Base-by-base conservation (phyloP, 2,113 vertebrate species). In the Hippocampus zosterae region DNA sequence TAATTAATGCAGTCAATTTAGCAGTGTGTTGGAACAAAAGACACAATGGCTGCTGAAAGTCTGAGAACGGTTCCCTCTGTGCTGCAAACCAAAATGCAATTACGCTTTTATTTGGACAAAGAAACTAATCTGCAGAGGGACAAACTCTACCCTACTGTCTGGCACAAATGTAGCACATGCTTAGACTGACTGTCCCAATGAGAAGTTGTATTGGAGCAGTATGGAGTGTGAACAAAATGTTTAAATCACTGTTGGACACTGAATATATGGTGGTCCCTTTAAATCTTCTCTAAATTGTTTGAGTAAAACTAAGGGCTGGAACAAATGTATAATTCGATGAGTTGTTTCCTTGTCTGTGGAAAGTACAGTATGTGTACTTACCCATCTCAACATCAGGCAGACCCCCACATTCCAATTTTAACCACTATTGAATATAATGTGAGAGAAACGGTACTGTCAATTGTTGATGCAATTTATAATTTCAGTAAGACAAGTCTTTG, bases 161-260 rank as follows among this genome's bases (percentile, higher is more conserved):
- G 48, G 46, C 18, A 16, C 65, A 72, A 46, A 46, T 63, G 29
- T 7, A 15, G 4, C 71, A 50, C 60, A 74, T 55, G 73, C 62
- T 21, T 23, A 76, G 40, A 74, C 69, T 62, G 61, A 73, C 64
- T 69, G 76, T 60, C 40, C 18, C 46, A 18, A 5, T 18, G 46
- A 50, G 46, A 72, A 73, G 68, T 77, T 78, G 72, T 8, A 75
- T 10, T 1, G 76, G 74, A 75, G 57, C 70, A 65, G 79, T 76
- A 67, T 80, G 77, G 76, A 81, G 81, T 76, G 23, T 52, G 65
- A 78, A 76, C 64, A 59, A 73, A 73, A 62, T 79, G 81, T 82
- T 79, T 80, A 84, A 67, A 44, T 66, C 67, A 67, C 44, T 33
- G 44, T 65, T 21, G 74, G 57, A 76, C 70, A 76, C 77, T 76